Evolutionary conservation across 1,140 invertebrate genomes (phyloP).

Genomic region (Conus ventricosus): DNA sequence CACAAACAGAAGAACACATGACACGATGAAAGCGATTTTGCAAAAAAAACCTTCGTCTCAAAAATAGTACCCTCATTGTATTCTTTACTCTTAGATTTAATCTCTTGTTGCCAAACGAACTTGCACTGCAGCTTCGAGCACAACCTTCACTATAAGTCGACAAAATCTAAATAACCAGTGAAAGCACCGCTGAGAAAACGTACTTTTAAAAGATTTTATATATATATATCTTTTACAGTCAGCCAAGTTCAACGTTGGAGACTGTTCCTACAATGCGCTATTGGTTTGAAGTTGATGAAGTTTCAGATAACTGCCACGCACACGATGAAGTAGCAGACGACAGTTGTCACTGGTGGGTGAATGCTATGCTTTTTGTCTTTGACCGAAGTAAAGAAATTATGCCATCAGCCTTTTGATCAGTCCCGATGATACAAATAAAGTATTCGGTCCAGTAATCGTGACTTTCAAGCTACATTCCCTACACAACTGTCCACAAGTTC

Average conservation of each 20-base stretch:
- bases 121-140: no score
- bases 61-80: constrained; percentile 20
- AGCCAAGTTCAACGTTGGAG: no score
- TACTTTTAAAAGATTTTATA: no score
- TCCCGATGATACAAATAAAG: not conserved
- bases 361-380: no score
- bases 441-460: not conserved
- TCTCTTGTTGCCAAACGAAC: not conserved
- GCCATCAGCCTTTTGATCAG: not conserved
- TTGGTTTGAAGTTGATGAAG: no score
- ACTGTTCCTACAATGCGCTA: no score
- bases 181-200: no score
- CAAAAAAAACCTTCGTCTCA: not conserved
- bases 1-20: not conserved
- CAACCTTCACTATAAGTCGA: no score
- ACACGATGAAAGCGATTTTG: not conserved
- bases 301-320: not conserved
- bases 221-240: no score
- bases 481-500: no score
- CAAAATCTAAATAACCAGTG: no score
- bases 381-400: not conserved
- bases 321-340: not conserved
- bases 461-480: not conserved
- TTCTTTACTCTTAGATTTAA: no score
- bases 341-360: not conserved